A percentile compares a stretch with the other conserved stretches of the same genome.
phyloP scores from a whole-genome alignment of 2,888 invertebrate genomes.

The Palloptera scutellata region DNA sequence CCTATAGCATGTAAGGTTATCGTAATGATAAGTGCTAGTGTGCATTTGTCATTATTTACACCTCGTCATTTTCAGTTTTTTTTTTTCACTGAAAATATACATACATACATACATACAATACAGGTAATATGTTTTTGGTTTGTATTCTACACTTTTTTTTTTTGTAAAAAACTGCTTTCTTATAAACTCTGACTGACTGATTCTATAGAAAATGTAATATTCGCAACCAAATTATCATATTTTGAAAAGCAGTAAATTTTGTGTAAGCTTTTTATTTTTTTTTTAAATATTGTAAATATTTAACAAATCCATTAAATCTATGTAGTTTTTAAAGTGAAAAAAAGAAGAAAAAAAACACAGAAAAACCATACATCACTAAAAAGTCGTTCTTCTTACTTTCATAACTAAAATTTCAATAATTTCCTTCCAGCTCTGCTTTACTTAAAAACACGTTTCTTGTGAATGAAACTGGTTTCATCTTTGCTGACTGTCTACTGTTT shows the following conservation, averaged over 20 bases:
- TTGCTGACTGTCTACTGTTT: no score
- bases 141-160: conserved; percentile 3
- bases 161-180: no score
- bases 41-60: conserved; percentile 3
- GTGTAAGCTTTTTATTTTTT: no score
- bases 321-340: conserved; percentile 19
- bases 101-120: not conserved
- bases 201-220: not conserved
- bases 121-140: conserved; percentile 11
- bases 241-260: no score
- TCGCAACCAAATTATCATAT: not conserved
- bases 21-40: conserved; percentile 9
- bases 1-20: conserved; percentile 39
- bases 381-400: conserved; percentile 3
- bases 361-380: conserved; percentile 16
- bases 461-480: no score
- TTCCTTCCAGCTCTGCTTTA: no score
- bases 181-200: conserved; percentile 13
- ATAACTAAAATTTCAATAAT: not conserved
- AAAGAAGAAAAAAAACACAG: conserved; percentile 10
- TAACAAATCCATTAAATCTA: conserved; percentile 23
- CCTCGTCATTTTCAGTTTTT: conserved; percentile 25
- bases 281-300: conserved; percentile 25
- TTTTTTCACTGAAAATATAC: conserved; percentile 25
- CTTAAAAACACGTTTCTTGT: no score